phyloP scores from a whole-genome alignment of 64 coral and sea anemone species.

The Porites lutea region DNA sequence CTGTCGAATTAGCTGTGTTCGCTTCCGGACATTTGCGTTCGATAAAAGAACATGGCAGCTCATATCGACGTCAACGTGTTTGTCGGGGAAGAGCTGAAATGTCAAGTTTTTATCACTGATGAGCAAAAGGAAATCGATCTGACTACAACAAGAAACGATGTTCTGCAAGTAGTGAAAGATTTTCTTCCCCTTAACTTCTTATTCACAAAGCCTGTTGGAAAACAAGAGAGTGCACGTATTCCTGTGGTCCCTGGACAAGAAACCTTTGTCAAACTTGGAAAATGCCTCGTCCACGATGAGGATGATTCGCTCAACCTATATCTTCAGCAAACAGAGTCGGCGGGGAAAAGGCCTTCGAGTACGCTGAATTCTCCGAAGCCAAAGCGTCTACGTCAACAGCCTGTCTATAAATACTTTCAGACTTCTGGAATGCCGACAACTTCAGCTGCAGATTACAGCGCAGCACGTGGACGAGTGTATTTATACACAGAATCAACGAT shows the following conservation, averaged over 20 bases:
- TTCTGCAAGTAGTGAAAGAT: slow-evolving; percentile 39
- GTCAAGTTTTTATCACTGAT: slow-evolving; percentile 38
- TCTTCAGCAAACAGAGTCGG: slow-evolving; percentile 36
- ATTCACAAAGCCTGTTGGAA: slow-evolving; percentile 15
- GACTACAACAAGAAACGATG: slow-evolving; percentile 33
- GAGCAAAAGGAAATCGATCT: slow-evolving; percentile 42
- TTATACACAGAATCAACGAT: slow-evolving; percentile 31
- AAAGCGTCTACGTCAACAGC: slow-evolving; percentile 30
- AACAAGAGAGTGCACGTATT: slow-evolving; percentile 18
- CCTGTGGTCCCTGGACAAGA: slow-evolving; percentile 46
- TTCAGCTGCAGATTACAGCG: slow-evolving; percentile 39
- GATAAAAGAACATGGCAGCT: slow-evolving; percentile 17
- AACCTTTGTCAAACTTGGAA: slow-evolving; percentile 18
- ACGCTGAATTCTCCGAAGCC: slow-evolving; percentile 47
- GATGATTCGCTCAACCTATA: slow-evolving; percentile 28
- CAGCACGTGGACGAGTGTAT: slow-evolving; percentile 55
- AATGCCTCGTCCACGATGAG: slow-evolving; percentile 28
- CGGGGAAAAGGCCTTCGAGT: slow-evolving; percentile 8
- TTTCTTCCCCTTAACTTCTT: slow-evolving; percentile 27
- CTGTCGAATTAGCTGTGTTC: slow-evolving; percentile 15
- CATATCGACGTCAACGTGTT: slow-evolving; percentile 31
- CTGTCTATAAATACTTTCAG: slow-evolving; percentile 34
- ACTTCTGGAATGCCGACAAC: slow-evolving; percentile 10
- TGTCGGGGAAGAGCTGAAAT: slow-evolving; percentile 38
- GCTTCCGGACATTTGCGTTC: slow-evolving; percentile 13